Conservation (phyloP, 2,113 vertebrate genomes). For the Myanophis thanlyinensis region DNA sequence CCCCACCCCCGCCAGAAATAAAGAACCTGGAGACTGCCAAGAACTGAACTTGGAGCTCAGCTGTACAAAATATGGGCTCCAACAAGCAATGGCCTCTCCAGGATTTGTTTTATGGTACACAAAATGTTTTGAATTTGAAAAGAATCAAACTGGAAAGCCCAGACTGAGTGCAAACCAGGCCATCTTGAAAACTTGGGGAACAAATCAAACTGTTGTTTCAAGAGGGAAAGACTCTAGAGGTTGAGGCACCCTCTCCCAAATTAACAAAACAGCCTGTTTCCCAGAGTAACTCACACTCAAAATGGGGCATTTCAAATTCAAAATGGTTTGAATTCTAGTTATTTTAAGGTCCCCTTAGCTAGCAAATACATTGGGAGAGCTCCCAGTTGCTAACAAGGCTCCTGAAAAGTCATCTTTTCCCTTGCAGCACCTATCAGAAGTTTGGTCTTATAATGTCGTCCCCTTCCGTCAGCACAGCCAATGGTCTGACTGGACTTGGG, state of each 20-base stretch:
- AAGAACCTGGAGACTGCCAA: no score
- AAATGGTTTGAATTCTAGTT: background rate
- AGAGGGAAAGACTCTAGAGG: background rate
- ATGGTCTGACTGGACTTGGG: background rate
- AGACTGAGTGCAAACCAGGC: background rate
- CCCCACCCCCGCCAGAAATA: background rate
- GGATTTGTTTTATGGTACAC: background rate
- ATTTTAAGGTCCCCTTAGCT: background rate
- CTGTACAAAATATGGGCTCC: background rate
- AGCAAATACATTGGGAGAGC: background rate
- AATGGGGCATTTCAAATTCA: background rate
- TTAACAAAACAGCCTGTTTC: background rate
- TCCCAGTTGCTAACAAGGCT: no score
- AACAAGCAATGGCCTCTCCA: background rate
- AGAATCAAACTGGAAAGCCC: background rate
- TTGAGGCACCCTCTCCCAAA: background rate
- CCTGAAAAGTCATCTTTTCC: background rate
- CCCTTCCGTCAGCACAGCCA: background rate
- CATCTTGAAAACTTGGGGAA: background rate
- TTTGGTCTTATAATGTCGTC: background rate
- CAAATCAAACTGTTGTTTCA: background rate
- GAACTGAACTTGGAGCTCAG: background rate
- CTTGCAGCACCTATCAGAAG: background rate
- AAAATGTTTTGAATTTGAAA: background rate
- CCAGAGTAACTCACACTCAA: background rate